These are phyloP conservation scores for Zaprionus camerounensis DNA, from an alignment of 1,140 invertebrate species.

Conservation along the genomic window DNA sequence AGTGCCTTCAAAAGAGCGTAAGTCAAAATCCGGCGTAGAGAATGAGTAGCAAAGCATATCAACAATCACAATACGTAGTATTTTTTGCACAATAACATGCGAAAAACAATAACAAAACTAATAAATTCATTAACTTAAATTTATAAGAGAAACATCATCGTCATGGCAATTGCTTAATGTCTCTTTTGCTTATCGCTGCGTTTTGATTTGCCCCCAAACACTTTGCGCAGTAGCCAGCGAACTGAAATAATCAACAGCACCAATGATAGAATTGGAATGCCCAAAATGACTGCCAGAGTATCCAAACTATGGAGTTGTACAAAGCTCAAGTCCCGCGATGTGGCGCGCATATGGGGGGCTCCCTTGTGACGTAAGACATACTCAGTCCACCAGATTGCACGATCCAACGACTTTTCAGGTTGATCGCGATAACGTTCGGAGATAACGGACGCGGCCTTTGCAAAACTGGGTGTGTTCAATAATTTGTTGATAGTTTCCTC, in stretches of 20 bases:
- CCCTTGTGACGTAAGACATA: conserved; percentile 86
- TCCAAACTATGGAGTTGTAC: conserved; percentile 86
- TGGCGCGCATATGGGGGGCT: conserved; percentile 63
- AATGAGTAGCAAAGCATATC: not conserved
- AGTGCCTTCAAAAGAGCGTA: not conserved
- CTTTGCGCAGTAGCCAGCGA: conserved; percentile 12
- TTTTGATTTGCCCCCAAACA: conserved; percentile 18
- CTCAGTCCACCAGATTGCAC: conserved; percentile 89
- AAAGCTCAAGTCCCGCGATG: conserved; percentile 58
- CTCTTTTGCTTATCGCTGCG: conserved; percentile 43
- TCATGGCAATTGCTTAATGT: conserved; percentile 19
- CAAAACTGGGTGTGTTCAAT: conserved; percentile 76
- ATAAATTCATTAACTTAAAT: not conserved
- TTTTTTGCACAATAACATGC: not conserved
- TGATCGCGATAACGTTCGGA: conserved; percentile 87
- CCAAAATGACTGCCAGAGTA: conserved; percentile 53
- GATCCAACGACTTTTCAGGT: conserved; percentile 86
- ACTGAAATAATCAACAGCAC: conserved; percentile 24
- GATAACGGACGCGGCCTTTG: conserved; percentile 83
- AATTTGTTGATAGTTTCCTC: conserved; percentile 70
- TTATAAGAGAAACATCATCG: not conserved
- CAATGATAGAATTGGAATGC: conserved; percentile 18
- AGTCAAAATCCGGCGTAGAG: not conserved
- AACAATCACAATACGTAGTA: not conserved
- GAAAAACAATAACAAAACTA: not conserved